A percentile compares a stretch with the other conserved stretches of the same genome.
These are phyloP conservation scores for Dryococelus australis DNA, from an alignment of 2,888 invertebrate species.

Conservation along the genomic window DNA sequence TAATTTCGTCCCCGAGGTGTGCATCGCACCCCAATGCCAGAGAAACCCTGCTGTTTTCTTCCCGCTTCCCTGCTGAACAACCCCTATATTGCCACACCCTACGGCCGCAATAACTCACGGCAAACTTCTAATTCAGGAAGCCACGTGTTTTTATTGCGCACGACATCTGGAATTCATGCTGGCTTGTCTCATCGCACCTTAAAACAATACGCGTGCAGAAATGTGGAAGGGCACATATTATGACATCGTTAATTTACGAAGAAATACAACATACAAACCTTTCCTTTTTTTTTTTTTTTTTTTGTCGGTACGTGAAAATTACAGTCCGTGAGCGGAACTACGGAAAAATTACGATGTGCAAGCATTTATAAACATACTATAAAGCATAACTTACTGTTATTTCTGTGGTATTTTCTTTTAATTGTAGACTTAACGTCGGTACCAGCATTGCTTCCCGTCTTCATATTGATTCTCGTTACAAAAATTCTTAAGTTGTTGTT, in stretches of 20 bases:
- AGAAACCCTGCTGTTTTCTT: not conserved
- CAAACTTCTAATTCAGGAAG: not conserved
- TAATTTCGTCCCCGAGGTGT: not conserved
- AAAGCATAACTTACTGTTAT: no score
- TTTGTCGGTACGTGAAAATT: no score
- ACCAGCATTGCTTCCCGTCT: no score
- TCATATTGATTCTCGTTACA: no score
- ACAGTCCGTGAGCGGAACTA: no score
- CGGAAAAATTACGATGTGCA: no score
- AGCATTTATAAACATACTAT: no score
- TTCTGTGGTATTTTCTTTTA: no score
- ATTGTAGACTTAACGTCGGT: no score
- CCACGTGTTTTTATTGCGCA: conserved; percentile 21
- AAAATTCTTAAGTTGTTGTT: no score
- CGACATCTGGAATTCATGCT: conserved; percentile 24
- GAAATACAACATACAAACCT: not conserved
- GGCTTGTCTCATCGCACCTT: not conserved
- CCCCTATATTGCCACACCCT: conserved; percentile 20
- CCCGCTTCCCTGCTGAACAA: not conserved
- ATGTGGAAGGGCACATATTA: not conserved
- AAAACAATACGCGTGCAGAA: not conserved
- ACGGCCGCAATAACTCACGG: not conserved
- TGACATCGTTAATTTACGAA: not conserved
- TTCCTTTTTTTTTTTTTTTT: not conserved
- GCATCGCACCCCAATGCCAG: not conserved